These are phyloP conservation scores for Melanostoma mellinum DNA, from an alignment of 2,888 invertebrate species.

Conservation along the genomic window DNA sequence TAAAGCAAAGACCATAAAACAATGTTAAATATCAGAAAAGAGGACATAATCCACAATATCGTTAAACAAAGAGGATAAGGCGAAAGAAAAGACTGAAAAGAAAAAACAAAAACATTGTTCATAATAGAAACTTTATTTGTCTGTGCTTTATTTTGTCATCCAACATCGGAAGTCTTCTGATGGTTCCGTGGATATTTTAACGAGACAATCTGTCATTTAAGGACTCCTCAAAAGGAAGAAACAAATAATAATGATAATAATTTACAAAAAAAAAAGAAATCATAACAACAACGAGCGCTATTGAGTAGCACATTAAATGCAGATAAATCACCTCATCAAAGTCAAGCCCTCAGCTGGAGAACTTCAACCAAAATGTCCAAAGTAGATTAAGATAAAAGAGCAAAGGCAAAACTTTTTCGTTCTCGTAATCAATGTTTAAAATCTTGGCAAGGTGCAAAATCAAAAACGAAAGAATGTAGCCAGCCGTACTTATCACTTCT, in stretches of 20 bases:
- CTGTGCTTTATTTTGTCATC: background rate
- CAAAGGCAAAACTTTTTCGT: too few species aligned
- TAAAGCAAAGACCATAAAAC: conserved; percentile 1
- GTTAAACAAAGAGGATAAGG: conserved; percentile 32
- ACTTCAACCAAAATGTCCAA: background rate
- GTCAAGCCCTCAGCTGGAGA: background rate
- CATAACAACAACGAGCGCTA: background rate
- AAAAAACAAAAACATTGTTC: conserved; percentile 2
- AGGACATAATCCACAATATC: conserved; percentile 27
- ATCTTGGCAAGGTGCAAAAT: too few species aligned
- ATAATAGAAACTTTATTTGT: conserved; percentile 20
- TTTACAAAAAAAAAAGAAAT: background rate
- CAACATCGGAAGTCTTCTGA: conserved; percentile 20
- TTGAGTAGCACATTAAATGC: background rate
- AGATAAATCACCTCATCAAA: conserved; percentile 6
- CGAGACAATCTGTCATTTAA: conserved; percentile 12
- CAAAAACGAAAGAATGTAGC: too few species aligned
- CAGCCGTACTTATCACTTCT: too few species aligned
- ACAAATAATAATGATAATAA: background rate
- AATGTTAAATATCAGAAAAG: conserved; percentile 4
- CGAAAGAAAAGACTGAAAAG: conserved; percentile 9
- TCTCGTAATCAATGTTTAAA: too few species aligned
- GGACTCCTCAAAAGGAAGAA: background rate
- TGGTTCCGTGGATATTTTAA: conserved; percentile 5
- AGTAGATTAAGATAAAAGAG: background rate